Conservation (phyloP, 30 jellyfish, hydroid and myxozoan species). For the Hydra vulgaris region DNA sequence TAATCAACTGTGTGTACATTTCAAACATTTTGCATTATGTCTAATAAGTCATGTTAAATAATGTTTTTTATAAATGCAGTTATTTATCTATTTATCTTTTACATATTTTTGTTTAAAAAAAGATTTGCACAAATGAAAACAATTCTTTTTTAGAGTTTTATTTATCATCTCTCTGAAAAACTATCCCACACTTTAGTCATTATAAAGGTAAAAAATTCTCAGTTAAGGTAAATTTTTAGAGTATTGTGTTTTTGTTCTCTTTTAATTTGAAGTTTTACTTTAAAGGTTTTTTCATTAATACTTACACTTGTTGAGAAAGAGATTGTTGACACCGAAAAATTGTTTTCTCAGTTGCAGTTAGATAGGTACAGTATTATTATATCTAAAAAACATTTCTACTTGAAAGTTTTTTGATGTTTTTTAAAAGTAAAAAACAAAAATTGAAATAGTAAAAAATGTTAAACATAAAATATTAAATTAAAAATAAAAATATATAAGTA, state of each 20-base stretch:
- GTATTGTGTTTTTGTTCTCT: too few species aligned
- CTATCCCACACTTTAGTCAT: background rate
- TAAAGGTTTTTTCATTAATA: background rate
- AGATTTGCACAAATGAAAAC: background rate
- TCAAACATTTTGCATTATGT: too few species aligned
- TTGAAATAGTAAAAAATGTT: too few species aligned
- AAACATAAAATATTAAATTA: too few species aligned
- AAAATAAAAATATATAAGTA: too few species aligned
- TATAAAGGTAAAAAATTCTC: background rate
- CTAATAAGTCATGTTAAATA: too few species aligned
- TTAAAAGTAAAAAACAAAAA: too few species aligned
- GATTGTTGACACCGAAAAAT: background rate
- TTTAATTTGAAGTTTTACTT: background rate
- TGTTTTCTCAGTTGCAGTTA: constrained; percentile 4
- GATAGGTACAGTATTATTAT: constrained; percentile 3
- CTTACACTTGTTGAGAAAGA: background rate
- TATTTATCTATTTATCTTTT: too few species aligned
- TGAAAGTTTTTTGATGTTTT: constrained; percentile 5
- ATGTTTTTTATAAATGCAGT: too few species aligned
- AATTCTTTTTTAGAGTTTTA: background rate
- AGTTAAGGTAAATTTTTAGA: too few species aligned
- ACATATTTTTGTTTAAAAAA: background rate
- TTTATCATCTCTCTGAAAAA: background rate
- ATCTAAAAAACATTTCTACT: too few species aligned
- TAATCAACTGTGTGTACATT: too few species aligned